A percentile compares a stretch with the other conserved stretches of the same genome.
Conservation (phyloP, 1,140 invertebrate species). For the Eciton burchellii region DNA sequence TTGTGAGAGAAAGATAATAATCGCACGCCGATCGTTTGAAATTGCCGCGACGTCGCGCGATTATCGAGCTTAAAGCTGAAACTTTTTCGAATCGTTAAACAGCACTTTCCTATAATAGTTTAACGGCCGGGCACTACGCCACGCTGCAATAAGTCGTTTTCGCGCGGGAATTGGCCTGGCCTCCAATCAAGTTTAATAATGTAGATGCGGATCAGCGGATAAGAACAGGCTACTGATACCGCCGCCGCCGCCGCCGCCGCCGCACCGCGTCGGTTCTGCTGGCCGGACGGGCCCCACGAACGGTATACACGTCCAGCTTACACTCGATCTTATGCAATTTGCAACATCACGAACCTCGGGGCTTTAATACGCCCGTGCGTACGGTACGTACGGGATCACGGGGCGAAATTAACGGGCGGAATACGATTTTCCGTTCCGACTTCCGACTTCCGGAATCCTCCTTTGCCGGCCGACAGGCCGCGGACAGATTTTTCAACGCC, state of each 20-base stretch:
- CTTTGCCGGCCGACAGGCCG: not conserved
- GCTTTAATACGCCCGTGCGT: constrained; percentile 17
- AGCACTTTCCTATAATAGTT: constrained; percentile 61
- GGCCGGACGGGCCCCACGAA: constrained; percentile 47
- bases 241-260: constrained; percentile 40
- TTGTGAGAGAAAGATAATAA: constrained; percentile 10
- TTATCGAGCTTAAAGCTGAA: constrained; percentile 41
- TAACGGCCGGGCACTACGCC: constrained; percentile 51
- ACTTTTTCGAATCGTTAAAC: constrained; percentile 60
- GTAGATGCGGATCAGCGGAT: constrained; percentile 68
- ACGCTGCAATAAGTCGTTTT: constrained; percentile 66
- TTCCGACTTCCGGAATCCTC: not conserved
- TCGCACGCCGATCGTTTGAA: not conserved
- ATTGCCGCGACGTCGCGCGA: constrained; percentile 30
- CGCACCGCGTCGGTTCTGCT: constrained; percentile 42
- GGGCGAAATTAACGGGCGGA: constrained; percentile 1
- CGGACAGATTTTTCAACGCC: not conserved
- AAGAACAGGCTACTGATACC: constrained; percentile 69
- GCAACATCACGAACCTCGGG: constrained; percentile 49
- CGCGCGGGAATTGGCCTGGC: constrained; percentile 65
- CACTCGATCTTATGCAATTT: constrained; percentile 61
- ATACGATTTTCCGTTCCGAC: not conserved
- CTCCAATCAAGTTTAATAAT: constrained; percentile 69
- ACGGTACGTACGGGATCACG: constrained; percentile 6
- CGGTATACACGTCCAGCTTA: constrained; percentile 59